Evolutionary conservation across 2,113 vertebrate genomes (phyloP).

Genomic region (Nicator chloris): DNA sequence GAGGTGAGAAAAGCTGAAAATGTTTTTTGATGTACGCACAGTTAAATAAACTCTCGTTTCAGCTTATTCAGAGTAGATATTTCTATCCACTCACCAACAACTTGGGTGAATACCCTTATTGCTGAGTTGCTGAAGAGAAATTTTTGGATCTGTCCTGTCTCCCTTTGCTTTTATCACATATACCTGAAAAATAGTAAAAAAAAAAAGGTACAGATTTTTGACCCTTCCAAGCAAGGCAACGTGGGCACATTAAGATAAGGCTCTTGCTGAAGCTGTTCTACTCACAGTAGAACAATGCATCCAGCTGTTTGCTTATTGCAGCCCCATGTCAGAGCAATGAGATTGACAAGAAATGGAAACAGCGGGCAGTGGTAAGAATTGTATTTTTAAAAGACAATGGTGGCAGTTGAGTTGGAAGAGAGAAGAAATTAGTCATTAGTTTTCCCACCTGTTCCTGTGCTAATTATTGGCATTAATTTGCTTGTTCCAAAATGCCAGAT

Average conservation of each 20-base stretch:
- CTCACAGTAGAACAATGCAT: background rate
- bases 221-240: background rate
- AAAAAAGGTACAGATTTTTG: background rate
- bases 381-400: conserved; percentile 11
- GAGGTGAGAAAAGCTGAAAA: background rate
- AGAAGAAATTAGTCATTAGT: conserved; percentile 45
- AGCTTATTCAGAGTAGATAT: background rate
- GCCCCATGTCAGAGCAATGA: background rate
- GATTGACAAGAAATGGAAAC: conserved; percentile 14
- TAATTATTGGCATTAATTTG: conserved; percentile 51
- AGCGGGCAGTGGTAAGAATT: background rate
- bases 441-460: conserved; percentile 30
- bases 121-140: background rate
- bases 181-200: background rate
- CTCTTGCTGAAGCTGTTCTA: background rate
- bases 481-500: conserved; percentile 8
- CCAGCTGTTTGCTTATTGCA: background rate
- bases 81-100: background rate
- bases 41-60: background rate
- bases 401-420: background rate
- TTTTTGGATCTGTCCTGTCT: background rate
- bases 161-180: background rate
- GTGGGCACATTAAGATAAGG: background rate
- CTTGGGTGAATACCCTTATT: background rate
- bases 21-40: background rate